Conservation (phyloP, 2,113 vertebrate species). For the Toxotes jaculatrix region DNA sequence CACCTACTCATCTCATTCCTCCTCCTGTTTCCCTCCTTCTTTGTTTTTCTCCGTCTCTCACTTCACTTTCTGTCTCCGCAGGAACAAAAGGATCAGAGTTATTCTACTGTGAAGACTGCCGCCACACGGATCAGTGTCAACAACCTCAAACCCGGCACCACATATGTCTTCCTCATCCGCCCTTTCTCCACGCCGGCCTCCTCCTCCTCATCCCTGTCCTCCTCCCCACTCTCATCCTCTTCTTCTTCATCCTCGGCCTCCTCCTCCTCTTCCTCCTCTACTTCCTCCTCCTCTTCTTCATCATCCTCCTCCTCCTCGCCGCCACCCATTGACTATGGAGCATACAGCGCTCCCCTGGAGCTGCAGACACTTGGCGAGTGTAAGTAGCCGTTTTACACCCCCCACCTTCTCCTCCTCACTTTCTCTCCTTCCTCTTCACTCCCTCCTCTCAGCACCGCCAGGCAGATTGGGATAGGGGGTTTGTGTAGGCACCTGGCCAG, state of each 20-base stretch:
- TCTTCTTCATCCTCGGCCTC: constrained; percentile 81
- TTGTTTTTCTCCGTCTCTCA: constrained; percentile 20
- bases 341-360: constrained; percentile 91
- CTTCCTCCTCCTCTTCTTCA: constrained; percentile 82
- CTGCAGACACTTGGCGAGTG: constrained; percentile 93
- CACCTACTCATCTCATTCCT: constrained; percentile 49
- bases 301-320: constrained; percentile 87
- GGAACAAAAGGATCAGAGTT: constrained; percentile 95
- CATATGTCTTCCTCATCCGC: constrained; percentile 94
- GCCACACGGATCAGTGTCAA: constrained; percentile 90
- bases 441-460: constrained; percentile 23
- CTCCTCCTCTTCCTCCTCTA: constrained; percentile 85
- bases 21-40: neutral
- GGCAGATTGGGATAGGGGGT: constrained; percentile 48
- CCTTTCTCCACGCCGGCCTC: constrained; percentile 85
- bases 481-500: constrained; percentile 62
- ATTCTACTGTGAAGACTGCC: constrained; percentile 94
- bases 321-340: constrained; percentile 88
- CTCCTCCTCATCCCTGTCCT: constrained; percentile 88
- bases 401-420: constrained; percentile 31
- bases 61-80: constrained; percentile 65
- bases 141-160: constrained; percentile 94
- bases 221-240: constrained; percentile 87
- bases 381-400: constrained; percentile 81
- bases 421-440: constrained; percentile 30